These are phyloP conservation scores for Malaclemys terrapin DNA, from an alignment of 2,113 vertebrate species.

Conservation along the genomic window DNA sequence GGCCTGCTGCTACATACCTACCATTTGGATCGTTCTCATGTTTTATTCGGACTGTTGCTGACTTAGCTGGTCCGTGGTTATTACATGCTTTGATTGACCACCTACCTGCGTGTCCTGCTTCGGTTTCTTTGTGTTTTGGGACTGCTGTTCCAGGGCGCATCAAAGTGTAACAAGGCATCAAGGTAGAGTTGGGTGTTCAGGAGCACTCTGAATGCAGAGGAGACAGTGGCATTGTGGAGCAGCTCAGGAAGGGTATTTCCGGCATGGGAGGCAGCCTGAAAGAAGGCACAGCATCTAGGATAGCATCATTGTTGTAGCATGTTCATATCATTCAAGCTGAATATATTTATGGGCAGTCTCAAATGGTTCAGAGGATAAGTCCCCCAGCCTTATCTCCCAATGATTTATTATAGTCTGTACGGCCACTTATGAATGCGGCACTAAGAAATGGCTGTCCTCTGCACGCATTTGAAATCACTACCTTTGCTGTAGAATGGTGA, in stretches of 20 bases:
- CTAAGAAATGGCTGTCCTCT: background rate
- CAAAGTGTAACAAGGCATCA: background rate
- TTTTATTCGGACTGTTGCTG: background rate
- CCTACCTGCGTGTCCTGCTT: too few relatives aligned
- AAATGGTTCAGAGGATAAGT: background rate
- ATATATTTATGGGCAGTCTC: background rate
- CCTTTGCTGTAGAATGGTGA: background rate
- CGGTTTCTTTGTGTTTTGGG: background rate
- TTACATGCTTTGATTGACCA: background rate
- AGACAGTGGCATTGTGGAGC: background rate
- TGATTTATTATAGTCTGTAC: background rate
- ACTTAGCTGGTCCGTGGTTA: background rate
- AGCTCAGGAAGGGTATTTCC: background rate
- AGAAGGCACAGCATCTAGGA: background rate
- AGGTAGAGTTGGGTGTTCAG: background rate
- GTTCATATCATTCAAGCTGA: background rate
- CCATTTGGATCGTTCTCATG: background rate
- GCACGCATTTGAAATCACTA: background rate
- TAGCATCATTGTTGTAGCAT: background rate
- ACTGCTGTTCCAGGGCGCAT: background rate
- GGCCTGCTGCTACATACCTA: too few relatives aligned
- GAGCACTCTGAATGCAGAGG: background rate
- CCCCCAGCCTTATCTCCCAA: background rate
- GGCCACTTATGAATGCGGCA: background rate
- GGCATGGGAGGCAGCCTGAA: too few relatives aligned